Conservation (phyloP, 2,797 vertebrate species). For the Falco naumanni region DNA sequence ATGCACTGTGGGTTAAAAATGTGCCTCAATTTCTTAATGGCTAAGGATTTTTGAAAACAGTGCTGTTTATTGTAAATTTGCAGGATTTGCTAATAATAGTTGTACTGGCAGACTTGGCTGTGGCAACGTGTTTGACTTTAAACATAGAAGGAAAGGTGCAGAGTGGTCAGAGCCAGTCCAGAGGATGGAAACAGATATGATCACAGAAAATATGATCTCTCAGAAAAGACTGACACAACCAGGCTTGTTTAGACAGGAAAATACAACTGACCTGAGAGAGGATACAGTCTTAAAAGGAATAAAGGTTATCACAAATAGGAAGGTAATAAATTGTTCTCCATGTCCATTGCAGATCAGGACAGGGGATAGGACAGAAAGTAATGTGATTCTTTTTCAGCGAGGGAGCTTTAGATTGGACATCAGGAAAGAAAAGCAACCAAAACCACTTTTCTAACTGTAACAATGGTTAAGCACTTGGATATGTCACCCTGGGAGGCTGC, state of each 20-base stretch:
- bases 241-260: neutral
- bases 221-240: neutral
- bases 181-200: neutral
- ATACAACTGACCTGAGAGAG: neutral
- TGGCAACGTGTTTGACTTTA: neutral
- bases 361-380: neutral
- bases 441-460: neutral
- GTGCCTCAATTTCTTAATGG: neutral
- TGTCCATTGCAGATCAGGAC: neutral
- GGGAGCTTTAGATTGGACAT: conserved; percentile 4
- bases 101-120: neutral
- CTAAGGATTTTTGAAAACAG: neutral
- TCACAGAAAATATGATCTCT: neutral
- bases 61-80: neutral
- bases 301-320: neutral
- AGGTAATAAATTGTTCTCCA: neutral
- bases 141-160: neutral
- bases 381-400: neutral
- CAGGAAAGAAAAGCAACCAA: neutral
- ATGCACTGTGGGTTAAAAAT: neutral
- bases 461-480: conserved; percentile 2
- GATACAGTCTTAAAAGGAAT: neutral
- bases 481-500: neutral
- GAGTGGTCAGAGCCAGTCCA: neutral
- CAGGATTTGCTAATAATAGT: neutral